Evolutionary conservation across 1,140 invertebrate genomes (phyloP).

Genomic region (Sminthurides bifidus): DNA sequence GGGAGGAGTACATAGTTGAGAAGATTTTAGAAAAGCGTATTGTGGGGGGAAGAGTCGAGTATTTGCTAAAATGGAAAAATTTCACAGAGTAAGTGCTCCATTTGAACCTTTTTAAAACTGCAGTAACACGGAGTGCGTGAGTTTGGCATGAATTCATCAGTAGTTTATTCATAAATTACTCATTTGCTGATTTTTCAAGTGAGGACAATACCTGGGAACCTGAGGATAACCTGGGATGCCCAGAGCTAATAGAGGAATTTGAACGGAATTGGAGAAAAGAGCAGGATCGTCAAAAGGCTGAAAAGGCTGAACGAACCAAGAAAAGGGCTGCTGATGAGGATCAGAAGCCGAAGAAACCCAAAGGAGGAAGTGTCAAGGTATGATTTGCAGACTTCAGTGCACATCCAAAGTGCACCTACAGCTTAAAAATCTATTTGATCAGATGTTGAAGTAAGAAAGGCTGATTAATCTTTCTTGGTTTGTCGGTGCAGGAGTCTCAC

Average conservation of each 20-base stretch:
- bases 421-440: background rate
- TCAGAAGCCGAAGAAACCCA: background rate
- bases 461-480: background rate
- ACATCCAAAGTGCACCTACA: background rate
- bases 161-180: background rate
- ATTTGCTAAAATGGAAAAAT: conserved; percentile 84
- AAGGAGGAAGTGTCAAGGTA: no score
- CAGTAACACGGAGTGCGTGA: background rate
- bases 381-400: no score
- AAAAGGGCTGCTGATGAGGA: conserved; percentile 11
- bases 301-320: conserved; percentile 5
- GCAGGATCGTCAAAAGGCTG: conserved; percentile 4
- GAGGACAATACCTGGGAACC: conserved; percentile 56
- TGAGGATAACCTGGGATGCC: conserved; percentile 85
- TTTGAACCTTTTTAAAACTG: background rate
- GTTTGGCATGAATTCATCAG: background rate
- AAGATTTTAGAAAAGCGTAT: conserved; percentile 66
- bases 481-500: conserved; percentile 9
- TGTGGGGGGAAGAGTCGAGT: conserved; percentile 71
- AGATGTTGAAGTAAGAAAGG: background rate
- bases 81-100: conserved; percentile 40
- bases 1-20: conserved; percentile 29
- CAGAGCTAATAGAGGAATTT: conserved; percentile 79
- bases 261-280: conserved; percentile 55
- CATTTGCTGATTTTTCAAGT: background rate